phyloP scores from a whole-genome alignment of 2,888 invertebrate genomes.

The Meiosimyza platycephala region DNA sequence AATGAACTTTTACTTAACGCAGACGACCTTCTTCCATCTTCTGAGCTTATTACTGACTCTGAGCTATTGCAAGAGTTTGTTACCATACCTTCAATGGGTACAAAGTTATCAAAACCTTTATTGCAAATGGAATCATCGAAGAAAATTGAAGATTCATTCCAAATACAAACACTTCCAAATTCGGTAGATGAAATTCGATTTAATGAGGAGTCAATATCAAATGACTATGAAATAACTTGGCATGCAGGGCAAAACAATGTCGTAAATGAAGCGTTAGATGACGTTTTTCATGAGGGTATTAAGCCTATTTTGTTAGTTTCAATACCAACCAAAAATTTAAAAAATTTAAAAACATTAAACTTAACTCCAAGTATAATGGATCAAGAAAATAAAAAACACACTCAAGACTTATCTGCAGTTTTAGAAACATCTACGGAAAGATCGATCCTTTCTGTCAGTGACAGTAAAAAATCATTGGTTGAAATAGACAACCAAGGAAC shows the following conservation, averaged over 20 bases:
- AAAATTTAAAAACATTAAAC: constrained; percentile 1
- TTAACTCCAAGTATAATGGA: no score
- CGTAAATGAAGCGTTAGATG: no score
- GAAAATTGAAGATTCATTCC: no score
- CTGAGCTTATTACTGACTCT: constrained; percentile 18
- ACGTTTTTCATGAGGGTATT: background rate
- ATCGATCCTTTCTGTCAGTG: no score
- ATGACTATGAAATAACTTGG: constrained; percentile 16
- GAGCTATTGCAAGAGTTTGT: constrained; percentile 24
- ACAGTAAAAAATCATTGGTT: no score
- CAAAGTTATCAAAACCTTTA: background rate
- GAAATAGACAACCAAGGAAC: no score
- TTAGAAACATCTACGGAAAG: no score
- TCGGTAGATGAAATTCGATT: background rate
- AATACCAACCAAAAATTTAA: constrained; percentile 2
- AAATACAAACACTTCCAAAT: background rate
- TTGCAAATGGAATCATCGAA: background rate
- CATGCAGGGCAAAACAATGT: background rate
- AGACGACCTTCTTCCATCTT: constrained; percentile 17
- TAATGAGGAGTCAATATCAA: background rate
- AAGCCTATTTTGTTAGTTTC: background rate
- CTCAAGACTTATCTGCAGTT: background rate
- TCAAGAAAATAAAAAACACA: background rate
- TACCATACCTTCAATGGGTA: constrained; percentile 13
- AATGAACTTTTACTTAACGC: constrained; percentile 2